phyloP scores from a whole-genome alignment of 2,888 invertebrate genomes.

The Hirudinaria manillensis region DNA sequence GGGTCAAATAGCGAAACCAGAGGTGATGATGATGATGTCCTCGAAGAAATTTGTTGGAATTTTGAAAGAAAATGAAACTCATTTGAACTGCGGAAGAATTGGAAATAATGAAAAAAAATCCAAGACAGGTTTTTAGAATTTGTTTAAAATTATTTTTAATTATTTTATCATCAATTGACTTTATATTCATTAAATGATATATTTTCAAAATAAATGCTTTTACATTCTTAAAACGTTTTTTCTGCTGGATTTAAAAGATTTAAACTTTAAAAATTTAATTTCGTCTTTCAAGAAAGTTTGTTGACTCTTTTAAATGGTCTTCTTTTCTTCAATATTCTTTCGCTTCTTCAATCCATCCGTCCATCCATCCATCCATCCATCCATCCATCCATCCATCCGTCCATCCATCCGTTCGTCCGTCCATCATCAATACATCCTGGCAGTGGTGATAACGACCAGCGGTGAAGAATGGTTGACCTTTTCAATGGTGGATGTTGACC shows the following conservation, averaged over 20 bases:
- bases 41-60: no score
- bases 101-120: no score
- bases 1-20: no score
- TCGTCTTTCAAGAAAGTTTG: neutral
- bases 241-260: neutral
- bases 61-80: no score
- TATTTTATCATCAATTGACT: no score
- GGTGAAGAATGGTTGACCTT: conserved; percentile 18
- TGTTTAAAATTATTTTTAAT: no score
- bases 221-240: no score
- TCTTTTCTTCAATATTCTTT: neutral
- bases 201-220: no score
- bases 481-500: neutral
- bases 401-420: neutral
- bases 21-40: no score
- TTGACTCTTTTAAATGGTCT: neutral
- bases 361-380: neutral
- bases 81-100: no score
- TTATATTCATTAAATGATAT: no score
- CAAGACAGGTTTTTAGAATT: no score
- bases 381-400: neutral
- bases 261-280: neutral
- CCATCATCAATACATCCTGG: neutral
- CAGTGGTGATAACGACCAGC: neutral
- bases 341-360: neutral